These are phyloP conservation scores for Neoascia interrupta DNA, from an alignment of 2,888 invertebrate genomes.

Conservation along the genomic window DNA sequence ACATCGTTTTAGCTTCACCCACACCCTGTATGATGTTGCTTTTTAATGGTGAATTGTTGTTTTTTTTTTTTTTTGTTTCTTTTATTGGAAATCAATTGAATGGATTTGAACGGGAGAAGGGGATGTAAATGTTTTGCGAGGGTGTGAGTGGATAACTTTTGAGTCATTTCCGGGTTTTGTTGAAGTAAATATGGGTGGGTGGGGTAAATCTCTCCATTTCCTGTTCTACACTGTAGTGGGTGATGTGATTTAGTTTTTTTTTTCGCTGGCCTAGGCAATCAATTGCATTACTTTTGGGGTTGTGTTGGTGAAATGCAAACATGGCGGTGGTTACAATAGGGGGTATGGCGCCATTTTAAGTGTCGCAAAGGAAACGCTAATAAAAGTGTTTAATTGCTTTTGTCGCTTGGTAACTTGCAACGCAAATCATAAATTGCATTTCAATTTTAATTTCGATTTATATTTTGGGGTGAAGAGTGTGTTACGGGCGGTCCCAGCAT, in stretches of 20 bases:
- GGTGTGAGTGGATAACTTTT: slow-evolving; percentile 30
- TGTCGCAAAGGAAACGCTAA: not conserved
- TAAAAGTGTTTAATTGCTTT: not conserved
- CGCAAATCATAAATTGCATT: too few species aligned
- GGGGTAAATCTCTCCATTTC: slow-evolving; percentile 51
- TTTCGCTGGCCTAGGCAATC: slow-evolving; percentile 9
- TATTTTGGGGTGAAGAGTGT: too few species aligned
- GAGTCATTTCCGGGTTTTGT: slow-evolving; percentile 38
- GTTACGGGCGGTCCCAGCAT: too few species aligned
- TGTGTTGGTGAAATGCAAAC: slow-evolving; percentile 19
- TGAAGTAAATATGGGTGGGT: slow-evolving; percentile 45
- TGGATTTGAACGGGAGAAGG: slow-evolving; percentile 54
- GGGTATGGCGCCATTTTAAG: slow-evolving; percentile 27
- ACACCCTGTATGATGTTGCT: slow-evolving; percentile 34
- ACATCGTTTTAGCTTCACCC: not conserved
- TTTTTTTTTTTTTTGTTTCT: slow-evolving; percentile 14
- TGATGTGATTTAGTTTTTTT: slow-evolving; percentile 8
- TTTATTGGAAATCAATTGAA: slow-evolving; percentile 67
- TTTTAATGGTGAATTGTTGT: too few species aligned
- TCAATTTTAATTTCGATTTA: too few species aligned
- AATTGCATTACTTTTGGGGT: slow-evolving; percentile 11
- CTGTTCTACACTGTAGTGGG: slow-evolving; percentile 17
- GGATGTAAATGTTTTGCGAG: slow-evolving; percentile 15
- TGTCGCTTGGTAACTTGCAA: too few species aligned
- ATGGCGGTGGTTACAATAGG: slow-evolving; percentile 25